A percentile compares a stretch with the other conserved stretches of the same genome.
Conservation (phyloP, 2,888 invertebrate genomes). For the Schizaphis graminum region DNA sequence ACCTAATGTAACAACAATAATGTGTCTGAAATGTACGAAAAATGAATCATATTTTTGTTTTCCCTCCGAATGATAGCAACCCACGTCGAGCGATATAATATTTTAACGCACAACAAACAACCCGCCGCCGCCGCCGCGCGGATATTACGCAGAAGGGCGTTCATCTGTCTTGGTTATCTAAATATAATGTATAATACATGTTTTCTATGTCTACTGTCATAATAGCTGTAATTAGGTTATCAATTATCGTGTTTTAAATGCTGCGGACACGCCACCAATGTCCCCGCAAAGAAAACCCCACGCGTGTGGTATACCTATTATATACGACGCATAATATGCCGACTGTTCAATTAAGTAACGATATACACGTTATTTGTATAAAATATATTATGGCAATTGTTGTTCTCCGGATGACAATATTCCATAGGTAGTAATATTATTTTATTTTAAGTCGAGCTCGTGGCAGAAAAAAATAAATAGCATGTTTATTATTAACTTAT, state of each 20-base stretch:
- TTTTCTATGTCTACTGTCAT: not conserved
- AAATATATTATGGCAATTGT: not conserved
- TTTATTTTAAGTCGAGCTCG: not conserved
- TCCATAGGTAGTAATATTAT: not conserved
- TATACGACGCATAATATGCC: not conserved
- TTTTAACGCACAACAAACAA: not conserved
- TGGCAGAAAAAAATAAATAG: not conserved
- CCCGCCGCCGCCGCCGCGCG: not conserved
- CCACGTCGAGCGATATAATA: not conserved
- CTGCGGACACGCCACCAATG: not conserved
- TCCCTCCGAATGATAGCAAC: not conserved
- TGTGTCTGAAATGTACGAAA: constrained; percentile 15
- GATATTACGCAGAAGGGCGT: constrained; percentile 43
- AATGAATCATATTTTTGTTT: constrained; percentile 1
- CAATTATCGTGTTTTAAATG: constrained; percentile 6
- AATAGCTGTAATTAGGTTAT: not conserved
- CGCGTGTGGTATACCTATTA: not conserved
- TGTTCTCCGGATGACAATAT: not conserved
- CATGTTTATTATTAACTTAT: not conserved
- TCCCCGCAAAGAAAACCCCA: not conserved
- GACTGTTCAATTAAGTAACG: not conserved
- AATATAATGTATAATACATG: not conserved
- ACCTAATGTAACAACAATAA: not conserved
- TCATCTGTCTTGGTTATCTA: constrained; percentile 29
- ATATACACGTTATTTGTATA: not conserved